Percentiles rank a stretch among this genome's conserved stretches.
phyloP scores from a whole-genome alignment of 2,797 vertebrate genomes.

The Enteromius afrohamiltoni region DNA sequence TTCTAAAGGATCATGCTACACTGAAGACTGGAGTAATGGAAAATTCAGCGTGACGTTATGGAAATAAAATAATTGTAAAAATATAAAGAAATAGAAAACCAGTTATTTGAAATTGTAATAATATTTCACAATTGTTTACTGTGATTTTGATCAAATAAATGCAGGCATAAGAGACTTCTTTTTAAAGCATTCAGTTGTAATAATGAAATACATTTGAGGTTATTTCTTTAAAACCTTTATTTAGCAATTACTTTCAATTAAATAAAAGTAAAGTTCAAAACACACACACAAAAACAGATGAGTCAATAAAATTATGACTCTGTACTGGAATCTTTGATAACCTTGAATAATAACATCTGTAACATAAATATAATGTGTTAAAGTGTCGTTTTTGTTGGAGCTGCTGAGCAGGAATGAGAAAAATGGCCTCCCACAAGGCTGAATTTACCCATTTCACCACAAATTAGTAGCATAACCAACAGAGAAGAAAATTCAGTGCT shows the following conservation, averaged over 20 bases:
- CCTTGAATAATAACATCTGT: neutral
- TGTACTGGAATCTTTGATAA: neutral
- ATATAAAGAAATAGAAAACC: neutral
- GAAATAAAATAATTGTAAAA: neutral
- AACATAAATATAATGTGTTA: neutral
- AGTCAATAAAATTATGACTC: neutral
- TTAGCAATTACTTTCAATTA: neutral
- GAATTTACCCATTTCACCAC: slow-evolving; percentile 48
- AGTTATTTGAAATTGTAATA: neutral
- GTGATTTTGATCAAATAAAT: neutral
- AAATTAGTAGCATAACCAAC: slow-evolving; percentile 57
- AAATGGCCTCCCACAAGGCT: slow-evolving; percentile 56
- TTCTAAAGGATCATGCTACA: neutral
- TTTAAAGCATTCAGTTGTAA: neutral
- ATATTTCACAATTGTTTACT: neutral
- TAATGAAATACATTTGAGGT: neutral
- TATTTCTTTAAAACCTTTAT: neutral
- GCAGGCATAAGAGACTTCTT: too few species aligned
- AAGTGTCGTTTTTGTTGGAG: slow-evolving; percentile 37
- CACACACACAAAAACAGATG: neutral
- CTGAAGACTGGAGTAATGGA: neutral
- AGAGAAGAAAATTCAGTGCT: slow-evolving; percentile 38
- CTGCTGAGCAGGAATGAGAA: slow-evolving; percentile 49
- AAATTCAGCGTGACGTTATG: neutral
- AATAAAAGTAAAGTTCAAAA: neutral